These are phyloP conservation scores for Verasper variegatus DNA, from an alignment of 2,113 vertebrate species.

Conservation along the genomic window DNA sequence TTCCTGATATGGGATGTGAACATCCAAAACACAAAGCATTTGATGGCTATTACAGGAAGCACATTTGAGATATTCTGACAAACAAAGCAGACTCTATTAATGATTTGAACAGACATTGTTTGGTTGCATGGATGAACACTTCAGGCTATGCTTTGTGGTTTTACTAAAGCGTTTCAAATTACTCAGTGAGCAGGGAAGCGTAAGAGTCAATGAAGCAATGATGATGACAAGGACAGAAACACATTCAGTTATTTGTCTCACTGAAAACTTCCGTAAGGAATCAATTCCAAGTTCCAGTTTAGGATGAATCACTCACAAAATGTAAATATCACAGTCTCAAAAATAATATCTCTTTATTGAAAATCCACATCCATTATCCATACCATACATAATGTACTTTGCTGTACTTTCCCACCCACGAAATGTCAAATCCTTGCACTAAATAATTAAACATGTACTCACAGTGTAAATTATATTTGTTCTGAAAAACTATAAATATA, in stretches of 20 bases:
- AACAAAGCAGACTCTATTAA: neutral
- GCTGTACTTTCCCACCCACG: no score
- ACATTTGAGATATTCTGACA: neutral
- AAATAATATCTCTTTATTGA: neutral
- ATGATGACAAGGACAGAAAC: slow-evolving; percentile 1
- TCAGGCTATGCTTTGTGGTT: neutral
- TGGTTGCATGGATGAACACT: neutral
- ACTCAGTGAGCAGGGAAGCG: neutral
- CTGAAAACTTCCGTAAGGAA: neutral
- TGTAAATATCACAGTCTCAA: neutral
- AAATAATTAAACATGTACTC: no score
- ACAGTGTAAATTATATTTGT: no score
- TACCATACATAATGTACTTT: neutral
- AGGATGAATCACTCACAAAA: neutral
- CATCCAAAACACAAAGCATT: neutral
- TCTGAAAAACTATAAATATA: no score
- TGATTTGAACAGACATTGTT: neutral
- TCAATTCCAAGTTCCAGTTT: neutral
- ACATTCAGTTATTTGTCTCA: neutral
- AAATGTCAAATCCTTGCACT: no score
- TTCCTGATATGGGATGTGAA: neutral
- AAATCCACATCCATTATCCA: neutral
- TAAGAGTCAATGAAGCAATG: slow-evolving; percentile 4
- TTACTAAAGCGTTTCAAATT: neutral
- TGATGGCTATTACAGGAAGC: neutral